Conservation (phyloP, 2,797 vertebrate genomes). For the Gambusia yucatana region DNA sequence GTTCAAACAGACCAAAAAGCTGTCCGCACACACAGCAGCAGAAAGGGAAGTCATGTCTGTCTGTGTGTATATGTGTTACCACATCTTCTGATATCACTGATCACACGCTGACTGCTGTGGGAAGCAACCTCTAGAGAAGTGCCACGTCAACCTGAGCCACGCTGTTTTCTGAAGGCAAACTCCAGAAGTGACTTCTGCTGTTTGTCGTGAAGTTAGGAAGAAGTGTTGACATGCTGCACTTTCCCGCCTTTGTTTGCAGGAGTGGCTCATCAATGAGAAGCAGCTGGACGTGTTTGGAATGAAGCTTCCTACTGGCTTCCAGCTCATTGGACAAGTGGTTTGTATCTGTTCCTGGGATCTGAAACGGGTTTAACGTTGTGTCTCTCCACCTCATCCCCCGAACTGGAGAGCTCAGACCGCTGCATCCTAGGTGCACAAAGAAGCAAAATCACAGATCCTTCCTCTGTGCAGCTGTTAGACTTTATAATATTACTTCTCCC, state of each 20-base stretch:
- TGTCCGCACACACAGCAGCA: not conserved
- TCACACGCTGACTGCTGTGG: not conserved
- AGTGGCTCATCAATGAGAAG: conserved; percentile 84
- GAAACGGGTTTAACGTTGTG: not conserved
- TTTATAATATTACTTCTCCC: not conserved
- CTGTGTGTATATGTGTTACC: no score
- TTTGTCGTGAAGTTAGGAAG: not conserved
- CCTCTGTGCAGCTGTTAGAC: not conserved
- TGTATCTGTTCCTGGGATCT: conserved; percentile 37
- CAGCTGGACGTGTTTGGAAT: conserved; percentile 84
- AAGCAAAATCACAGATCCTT: not conserved
- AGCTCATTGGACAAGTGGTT: conserved; percentile 90
- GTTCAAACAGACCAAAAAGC: not conserved
- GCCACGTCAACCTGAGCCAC: not conserved
- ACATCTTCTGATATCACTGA: not conserved
- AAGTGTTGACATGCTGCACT: not conserved
- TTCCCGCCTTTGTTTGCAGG: conserved; percentile 65
- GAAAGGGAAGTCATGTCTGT: not conserved
- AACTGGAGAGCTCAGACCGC: not conserved
- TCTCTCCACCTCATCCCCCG: not conserved
- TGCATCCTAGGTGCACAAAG: not conserved
- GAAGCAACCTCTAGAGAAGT: not conserved
- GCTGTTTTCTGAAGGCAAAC: not conserved
- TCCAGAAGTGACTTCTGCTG: not conserved
- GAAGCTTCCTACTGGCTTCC: conserved; percentile 88